Conservation (phyloP, 2,888 invertebrate genomes). For the Standfussiana lucernea region DNA sequence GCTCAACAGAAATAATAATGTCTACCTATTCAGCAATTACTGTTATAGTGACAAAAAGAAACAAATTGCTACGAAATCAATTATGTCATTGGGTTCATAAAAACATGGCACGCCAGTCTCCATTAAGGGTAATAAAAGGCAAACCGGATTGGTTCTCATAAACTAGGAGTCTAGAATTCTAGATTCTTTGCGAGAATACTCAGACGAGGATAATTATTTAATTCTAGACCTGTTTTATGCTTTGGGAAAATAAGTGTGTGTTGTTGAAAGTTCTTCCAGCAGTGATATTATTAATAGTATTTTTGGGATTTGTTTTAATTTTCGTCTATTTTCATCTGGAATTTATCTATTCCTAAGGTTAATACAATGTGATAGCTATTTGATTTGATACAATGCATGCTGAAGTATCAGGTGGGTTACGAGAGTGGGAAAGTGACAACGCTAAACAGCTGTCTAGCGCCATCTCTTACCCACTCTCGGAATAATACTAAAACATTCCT, state of each 20-base stretch:
- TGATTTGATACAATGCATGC: not conserved
- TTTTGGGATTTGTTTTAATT: not conserved
- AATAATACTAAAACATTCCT: too few species aligned
- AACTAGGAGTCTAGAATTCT: slow-evolving; percentile 22
- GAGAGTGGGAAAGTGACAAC: too few species aligned
- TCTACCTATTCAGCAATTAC: slow-evolving; percentile 51
- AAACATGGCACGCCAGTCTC: slow-evolving; percentile 38
- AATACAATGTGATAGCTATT: not conserved
- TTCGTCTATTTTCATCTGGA: not conserved
- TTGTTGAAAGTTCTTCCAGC: slow-evolving; percentile 1
- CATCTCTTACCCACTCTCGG: too few species aligned
- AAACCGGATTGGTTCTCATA: slow-evolving; percentile 50
- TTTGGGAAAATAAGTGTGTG: not conserved
- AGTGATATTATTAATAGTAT: not conserved
- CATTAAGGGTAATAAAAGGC: slow-evolving; percentile 30
- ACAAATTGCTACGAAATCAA: slow-evolving; percentile 64
- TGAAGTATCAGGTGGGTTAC: not conserved
- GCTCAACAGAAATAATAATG: slow-evolving; percentile 16
- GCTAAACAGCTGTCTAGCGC: too few species aligned
- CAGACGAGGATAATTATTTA: slow-evolving; percentile 2
- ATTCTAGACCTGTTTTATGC: slow-evolving; percentile 1
- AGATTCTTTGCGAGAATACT: slow-evolving; percentile 7
- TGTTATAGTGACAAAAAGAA: slow-evolving; percentile 64
- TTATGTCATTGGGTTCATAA: slow-evolving; percentile 65
- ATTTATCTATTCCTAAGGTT: not conserved